phyloP scores from a whole-genome alignment of 2,888 invertebrate species.

The Lysandra bellargus region DNA sequence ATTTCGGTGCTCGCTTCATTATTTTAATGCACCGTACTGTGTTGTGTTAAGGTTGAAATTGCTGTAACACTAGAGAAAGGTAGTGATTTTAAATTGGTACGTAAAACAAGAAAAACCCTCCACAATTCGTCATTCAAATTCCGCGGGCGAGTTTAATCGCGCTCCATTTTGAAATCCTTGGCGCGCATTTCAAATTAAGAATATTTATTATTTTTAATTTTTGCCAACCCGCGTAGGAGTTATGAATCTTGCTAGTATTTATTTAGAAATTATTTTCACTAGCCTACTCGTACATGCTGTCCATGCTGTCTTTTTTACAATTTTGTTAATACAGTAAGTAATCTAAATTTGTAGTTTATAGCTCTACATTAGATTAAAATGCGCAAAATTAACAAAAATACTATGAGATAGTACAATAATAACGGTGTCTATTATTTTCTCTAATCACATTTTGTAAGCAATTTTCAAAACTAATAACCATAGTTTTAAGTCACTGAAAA shows the following conservation, averaged over 20 bases:
- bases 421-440: no score
- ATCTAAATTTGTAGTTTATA: no score
- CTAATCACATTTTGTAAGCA: no score
- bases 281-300: no score
- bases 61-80: not conserved
- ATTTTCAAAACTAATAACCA: no score
- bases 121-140: constrained; percentile 79
- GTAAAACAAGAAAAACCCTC: constrained; percentile 76
- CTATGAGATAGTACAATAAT: no score
- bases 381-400: no score
- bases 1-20: constrained; percentile 40
- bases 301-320: no score
- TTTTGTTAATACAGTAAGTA: no score
- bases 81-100: constrained; percentile 41
- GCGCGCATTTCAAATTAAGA: constrained; percentile 57
- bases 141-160: constrained; percentile 69
- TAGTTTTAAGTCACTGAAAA: no score
- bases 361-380: no score
- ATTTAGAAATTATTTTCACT: no score
- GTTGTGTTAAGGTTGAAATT: constrained; percentile 37
- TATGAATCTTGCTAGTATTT: not conserved
- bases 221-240: not conserved
- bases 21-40: constrained; percentile 35
- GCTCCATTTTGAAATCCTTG: constrained; percentile 65
- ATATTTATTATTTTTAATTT: constrained; percentile 42